These are phyloP conservation scores for Etheostoma perlongum DNA, from an alignment of 2,797 vertebrate genomes.

Conservation along the genomic window DNA sequence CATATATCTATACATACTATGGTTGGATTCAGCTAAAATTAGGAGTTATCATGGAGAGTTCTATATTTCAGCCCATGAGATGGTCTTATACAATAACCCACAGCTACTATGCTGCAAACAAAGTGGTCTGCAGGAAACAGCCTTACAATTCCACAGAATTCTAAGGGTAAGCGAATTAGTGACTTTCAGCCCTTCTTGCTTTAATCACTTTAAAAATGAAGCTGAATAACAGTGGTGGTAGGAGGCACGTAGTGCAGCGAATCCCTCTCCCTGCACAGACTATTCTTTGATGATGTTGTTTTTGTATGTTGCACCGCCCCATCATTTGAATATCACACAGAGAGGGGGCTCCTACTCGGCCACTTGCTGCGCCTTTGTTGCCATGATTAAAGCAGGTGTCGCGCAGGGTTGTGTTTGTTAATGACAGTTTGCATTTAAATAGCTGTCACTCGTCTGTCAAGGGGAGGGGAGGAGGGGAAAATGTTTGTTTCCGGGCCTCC, in stretches of 20 bases:
- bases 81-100: not conserved
- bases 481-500: slow-evolving; percentile 83
- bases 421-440: slow-evolving; percentile 87
- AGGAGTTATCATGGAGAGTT: not conserved
- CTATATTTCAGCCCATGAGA: not conserved
- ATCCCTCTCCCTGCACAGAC: slow-evolving; percentile 60
- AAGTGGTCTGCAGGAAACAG: not conserved
- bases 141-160: slow-evolving; percentile 30
- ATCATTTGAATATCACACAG: slow-evolving; percentile 94
- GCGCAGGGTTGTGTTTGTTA: slow-evolving; percentile 85
- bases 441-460: slow-evolving; percentile 85
- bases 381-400: slow-evolving; percentile 88
- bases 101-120: not conserved
- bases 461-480: slow-evolving; percentile 69
- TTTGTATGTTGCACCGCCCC: slow-evolving; percentile 82
- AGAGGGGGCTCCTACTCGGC: slow-evolving; percentile 82
- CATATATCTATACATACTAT: no score
- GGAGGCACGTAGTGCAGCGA: slow-evolving; percentile 66
- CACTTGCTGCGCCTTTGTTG: slow-evolving; percentile 83
- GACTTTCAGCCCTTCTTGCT: slow-evolving; percentile 69
- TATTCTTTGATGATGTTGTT: slow-evolving; percentile 93
- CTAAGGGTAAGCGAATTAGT: slow-evolving; percentile 60
- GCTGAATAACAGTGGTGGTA: slow-evolving; percentile 79
- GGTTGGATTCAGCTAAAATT: not conserved
- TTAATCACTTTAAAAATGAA: slow-evolving; percentile 81